These are phyloP conservation scores for Gastrophryne carolinensis DNA, from an alignment of 2,797 vertebrate genomes.

Conservation along the genomic window DNA sequence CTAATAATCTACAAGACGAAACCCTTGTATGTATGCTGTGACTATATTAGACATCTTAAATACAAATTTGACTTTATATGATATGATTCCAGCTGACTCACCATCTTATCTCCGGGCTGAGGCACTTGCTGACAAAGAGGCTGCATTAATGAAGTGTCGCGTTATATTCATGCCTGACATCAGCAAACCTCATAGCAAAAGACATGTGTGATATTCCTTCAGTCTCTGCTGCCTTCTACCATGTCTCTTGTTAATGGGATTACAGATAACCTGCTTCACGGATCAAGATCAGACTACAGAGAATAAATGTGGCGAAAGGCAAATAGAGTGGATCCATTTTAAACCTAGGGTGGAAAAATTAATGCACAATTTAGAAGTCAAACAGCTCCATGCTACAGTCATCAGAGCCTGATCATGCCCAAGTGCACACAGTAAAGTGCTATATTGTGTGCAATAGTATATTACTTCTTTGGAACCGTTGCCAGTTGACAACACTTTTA, in stretches of 20 bases:
- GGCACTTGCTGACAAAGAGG: constrained; percentile 15
- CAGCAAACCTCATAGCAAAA: constrained; percentile 12
- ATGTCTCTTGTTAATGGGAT: neutral
- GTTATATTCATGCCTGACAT: constrained; percentile 2
- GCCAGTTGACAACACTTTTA: no score
- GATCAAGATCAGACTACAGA: neutral
- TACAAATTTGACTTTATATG: neutral
- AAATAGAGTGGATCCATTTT: neutral
- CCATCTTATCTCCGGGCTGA: constrained; percentile 2
- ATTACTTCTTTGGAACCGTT: no score
- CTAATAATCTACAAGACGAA: no score
- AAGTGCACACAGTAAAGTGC: no score
- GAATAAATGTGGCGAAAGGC: neutral
- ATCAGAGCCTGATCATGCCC: no score
- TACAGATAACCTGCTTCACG: neutral
- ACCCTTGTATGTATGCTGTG: neutral
- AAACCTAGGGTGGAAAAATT: no score
- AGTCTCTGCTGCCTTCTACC: neutral
- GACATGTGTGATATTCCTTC: neutral
- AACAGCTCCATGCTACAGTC: no score
- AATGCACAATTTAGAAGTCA: no score
- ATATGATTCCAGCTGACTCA: constrained; percentile 7
- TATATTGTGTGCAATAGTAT: no score
- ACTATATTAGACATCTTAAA: neutral
- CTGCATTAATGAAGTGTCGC: neutral